Evolutionary conservation across 2,797 vertebrate genomes (phyloP).

Genomic region (Acridotheres tristis): DNA sequence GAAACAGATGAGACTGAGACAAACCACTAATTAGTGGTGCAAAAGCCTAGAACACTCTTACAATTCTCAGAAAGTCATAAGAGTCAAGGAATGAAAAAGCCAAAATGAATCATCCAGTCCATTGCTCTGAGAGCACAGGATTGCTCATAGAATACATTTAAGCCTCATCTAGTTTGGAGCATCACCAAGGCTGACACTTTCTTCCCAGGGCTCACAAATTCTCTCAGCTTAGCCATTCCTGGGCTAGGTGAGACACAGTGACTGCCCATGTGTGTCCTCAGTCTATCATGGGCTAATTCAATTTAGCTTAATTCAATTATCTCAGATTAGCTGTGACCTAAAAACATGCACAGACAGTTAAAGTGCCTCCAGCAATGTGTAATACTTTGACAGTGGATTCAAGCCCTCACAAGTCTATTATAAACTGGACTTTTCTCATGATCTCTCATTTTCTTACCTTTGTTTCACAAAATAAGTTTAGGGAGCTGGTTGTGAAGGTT

Average conservation of each 20-base stretch:
- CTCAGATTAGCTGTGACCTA: background rate
- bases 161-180: background rate
- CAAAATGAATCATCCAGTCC: background rate
- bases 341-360: background rate
- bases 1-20: too few relatives aligned
- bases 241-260: background rate
- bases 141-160: background rate
- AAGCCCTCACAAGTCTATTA: background rate
- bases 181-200: background rate
- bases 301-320: conserved; percentile 28
- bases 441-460: background rate
- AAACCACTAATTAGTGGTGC: too few relatives aligned
- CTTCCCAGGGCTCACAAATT: background rate
- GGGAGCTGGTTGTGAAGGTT: background rate
- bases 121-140: background rate
- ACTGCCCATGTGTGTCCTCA: background rate
- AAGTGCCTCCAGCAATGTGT: background rate
- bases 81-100: background rate
- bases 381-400: background rate
- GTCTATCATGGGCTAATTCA: background rate
- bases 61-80: background rate
- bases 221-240: background rate
- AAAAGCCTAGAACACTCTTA: too few relatives aligned
- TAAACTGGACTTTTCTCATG: background rate
- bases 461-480: background rate